phyloP scores from a whole-genome alignment of 2,113 vertebrate species.

The Phyllopteryx taeniolatus region DNA sequence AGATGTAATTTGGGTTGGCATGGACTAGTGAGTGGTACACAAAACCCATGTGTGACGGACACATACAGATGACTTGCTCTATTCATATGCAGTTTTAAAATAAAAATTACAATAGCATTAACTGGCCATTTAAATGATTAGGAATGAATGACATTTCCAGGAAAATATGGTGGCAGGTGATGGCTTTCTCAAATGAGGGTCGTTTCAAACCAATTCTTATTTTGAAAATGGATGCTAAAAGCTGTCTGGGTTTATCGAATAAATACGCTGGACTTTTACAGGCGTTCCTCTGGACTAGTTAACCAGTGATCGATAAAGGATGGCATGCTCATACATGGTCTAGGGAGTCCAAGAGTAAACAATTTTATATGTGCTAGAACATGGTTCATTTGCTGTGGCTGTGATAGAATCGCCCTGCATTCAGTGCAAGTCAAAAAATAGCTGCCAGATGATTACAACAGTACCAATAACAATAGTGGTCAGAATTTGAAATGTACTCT shows the following conservation, averaged over 20 bases:
- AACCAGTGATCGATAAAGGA: too few relatives aligned
- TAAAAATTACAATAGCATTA: not conserved
- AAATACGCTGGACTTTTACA: not conserved
- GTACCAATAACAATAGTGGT: too few relatives aligned
- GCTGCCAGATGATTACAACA: too few relatives aligned
- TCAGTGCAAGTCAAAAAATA: too few relatives aligned
- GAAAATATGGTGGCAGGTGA: conserved; percentile 28
- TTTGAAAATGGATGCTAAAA: not conserved
- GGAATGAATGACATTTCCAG: conserved; percentile 20
- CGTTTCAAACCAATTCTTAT: conserved; percentile 1
- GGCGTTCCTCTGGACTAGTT: too few relatives aligned
- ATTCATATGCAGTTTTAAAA: not conserved
- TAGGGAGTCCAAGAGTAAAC: too few relatives aligned
- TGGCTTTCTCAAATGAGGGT: conserved; percentile 23
- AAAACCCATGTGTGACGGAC: conserved; percentile 24
- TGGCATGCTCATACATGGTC: too few relatives aligned
- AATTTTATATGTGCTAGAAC: too few relatives aligned
- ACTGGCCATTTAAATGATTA: conserved; percentile 19
- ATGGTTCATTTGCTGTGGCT: too few relatives aligned
- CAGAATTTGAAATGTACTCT: too few relatives aligned
- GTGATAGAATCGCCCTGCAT: too few relatives aligned
- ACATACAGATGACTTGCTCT: conserved; percentile 1
- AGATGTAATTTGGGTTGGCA: conserved; percentile 39
- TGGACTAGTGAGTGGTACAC: conserved; percentile 14
- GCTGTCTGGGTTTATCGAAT: not conserved